Percentiles rank a stretch among this genome's conserved stretches.
Evolutionary conservation across 1,140 invertebrate species (phyloP).

Genomic region (Belonocnema kinseyi): DNA sequence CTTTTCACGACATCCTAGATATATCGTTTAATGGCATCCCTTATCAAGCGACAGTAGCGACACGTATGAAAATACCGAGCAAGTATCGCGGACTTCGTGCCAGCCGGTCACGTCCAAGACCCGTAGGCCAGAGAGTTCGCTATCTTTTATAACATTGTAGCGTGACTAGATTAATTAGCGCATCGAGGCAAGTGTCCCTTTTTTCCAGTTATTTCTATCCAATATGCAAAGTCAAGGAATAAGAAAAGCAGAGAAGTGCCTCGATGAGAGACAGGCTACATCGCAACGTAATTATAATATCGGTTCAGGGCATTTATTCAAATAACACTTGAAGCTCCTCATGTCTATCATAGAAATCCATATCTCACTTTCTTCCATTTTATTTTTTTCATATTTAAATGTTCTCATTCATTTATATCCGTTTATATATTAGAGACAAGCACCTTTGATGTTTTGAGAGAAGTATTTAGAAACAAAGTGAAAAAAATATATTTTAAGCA

Average conservation of each 20-base stretch:
- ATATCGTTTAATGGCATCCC: constrained; percentile 49
- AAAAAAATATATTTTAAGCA: too few species aligned
- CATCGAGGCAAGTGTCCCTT: neutral
- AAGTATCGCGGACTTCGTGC: neutral
- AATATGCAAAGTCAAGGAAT: neutral
- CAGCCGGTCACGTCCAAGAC: neutral
- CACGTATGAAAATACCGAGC: constrained; percentile 35
- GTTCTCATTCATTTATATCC: too few species aligned
- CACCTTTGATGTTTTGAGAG: too few species aligned
- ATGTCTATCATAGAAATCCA: neutral
- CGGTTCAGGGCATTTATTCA: neutral
- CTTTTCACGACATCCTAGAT: constrained; percentile 35
- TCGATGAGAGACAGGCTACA: neutral
- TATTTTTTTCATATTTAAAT: too few species aligned
- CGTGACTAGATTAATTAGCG: constrained; percentile 18
- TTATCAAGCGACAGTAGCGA: constrained; percentile 47
- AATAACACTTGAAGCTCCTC: neutral
- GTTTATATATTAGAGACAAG: too few species aligned
- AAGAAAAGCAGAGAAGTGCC: neutral
- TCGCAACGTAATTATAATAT: neutral
- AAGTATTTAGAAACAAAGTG: too few species aligned
- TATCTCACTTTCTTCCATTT: too few species aligned
- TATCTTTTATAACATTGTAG: constrained; percentile 14
- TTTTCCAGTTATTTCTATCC: neutral
- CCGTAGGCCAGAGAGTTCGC: neutral